A percentile compares a stretch with the other conserved stretches of the same genome.
phyloP scores from a whole-genome alignment of 2,888 invertebrate genomes.

The Drosophila eohydei region DNA sequence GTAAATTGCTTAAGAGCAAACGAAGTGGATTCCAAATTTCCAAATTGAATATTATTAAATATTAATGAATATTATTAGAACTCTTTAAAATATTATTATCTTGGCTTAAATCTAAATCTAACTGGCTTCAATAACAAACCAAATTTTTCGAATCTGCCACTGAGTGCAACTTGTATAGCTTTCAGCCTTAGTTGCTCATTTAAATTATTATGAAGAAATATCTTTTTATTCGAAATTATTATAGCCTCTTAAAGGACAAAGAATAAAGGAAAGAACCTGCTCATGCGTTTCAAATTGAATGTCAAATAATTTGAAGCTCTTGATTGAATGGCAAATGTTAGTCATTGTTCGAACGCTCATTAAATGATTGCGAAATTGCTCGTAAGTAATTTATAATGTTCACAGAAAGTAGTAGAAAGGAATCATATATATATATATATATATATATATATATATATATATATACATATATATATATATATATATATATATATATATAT shows the following conservation, averaged over 20 bases:
- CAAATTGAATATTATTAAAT: neutral
- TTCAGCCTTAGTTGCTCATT: neutral
- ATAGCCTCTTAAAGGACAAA: neutral
- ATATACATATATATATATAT: neutral
- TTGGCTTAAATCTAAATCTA: no score
- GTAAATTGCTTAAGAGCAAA: neutral
- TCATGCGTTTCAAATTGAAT: conserved; percentile 52
- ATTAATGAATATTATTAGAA: no score
- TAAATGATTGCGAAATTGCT: conserved; percentile 72
- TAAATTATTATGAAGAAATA: neutral
- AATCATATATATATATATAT: neutral
- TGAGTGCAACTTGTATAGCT: no score
- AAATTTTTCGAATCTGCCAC: no score
- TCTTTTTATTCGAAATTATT: neutral
- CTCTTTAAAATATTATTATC: no score
- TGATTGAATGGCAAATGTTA: conserved; percentile 33
- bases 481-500: neutral
- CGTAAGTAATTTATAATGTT: conserved; percentile 73
- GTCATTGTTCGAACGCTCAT: conserved; percentile 45
- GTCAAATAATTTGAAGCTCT: conserved; percentile 68
- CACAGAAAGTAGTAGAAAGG: neutral
- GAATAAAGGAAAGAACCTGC: conserved; percentile 32
- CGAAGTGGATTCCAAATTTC: no score
- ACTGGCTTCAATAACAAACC: no score
- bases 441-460: neutral